Conservation (phyloP, 2,113 vertebrate genomes). For the Pandion haliaetus region DNA sequence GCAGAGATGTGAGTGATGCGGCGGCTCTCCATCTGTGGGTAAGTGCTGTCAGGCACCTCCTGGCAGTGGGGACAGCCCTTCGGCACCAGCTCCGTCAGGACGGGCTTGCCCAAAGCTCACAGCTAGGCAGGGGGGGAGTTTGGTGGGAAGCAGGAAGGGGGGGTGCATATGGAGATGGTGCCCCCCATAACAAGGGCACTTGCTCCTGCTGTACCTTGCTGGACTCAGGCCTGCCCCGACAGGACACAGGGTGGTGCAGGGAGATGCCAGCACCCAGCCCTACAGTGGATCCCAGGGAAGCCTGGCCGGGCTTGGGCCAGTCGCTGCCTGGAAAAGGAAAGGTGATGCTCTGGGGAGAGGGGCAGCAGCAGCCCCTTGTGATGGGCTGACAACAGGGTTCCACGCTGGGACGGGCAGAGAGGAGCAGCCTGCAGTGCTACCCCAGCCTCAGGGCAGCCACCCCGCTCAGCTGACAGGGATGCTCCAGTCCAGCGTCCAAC, state of each 20-base stretch:
- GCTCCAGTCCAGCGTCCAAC: not conserved
- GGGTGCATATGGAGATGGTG: not conserved
- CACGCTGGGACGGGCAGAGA: fast-evolving
- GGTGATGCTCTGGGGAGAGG: not conserved
- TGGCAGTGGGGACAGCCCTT: not conserved
- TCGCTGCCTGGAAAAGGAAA: conserved; percentile 54
- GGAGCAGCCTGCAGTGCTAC: not conserved
- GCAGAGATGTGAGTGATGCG: conserved; percentile 96
- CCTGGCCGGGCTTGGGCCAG: conserved; percentile 36
- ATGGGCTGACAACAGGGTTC: not conserved
- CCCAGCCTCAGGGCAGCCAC: not conserved
- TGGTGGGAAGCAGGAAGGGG: not conserved
- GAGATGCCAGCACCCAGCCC: conserved; percentile 64
- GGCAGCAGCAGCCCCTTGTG: not conserved
- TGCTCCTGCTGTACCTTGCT: conserved; percentile 77
- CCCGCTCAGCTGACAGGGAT: fast-evolving
- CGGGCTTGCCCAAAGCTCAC: not conserved
- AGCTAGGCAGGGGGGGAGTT: not conserved
- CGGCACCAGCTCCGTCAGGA: not conserved
- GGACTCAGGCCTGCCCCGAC: conserved; percentile 74
- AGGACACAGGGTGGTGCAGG: conserved; percentile 57
- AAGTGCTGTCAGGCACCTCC: not conserved
- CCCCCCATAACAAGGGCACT: not conserved
- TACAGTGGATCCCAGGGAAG: not conserved
- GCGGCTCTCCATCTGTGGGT: conserved; percentile 80